Base-by-base conservation (phyloP, 2,888 invertebrate genomes). In the Trisateles emortualis region DNA sequence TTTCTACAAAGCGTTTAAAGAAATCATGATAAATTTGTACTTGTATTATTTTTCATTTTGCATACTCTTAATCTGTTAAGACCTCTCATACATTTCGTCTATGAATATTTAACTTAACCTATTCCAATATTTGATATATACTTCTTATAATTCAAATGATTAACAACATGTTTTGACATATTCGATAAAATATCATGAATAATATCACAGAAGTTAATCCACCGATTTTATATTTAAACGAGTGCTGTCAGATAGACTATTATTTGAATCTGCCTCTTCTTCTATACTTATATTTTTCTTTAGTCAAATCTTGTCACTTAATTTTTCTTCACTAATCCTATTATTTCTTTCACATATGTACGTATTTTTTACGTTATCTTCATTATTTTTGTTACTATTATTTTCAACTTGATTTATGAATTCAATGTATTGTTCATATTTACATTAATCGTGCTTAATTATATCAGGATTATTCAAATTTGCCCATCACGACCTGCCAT, bases 161-260 rank as follows among this genome's bases (percentile, higher is more conserved):
- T 63, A 69, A 58, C 53, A 52, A 54, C 19, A 53, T 72, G 63
- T 72, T 72, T 60, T 72, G 70, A 71, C 68, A 64, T 52, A 29
- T 56, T 52, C 59, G 56, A 72, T 62, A 69, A 67, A 72, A 69
- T 54, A 64, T 44, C 54, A 66, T 68, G 59, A 67, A 67, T 67
- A 69, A 39, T 54, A 61, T 64, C 52, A 66, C 48, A 19, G n/a
- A 32, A 50, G 6, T 52, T 66, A 71, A 68, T 65, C 60, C 59
- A 47, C 36, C 39, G 55, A 70, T 71, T 71, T 63, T 46, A 65
- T 60, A 63, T 58, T 52, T 58, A 68, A 65, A 70, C 56, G 66
- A 55, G 63, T 57, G 64, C 59, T 71, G 70, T 61, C 72, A 71
- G 45, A 47, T 52, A 57, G 48, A 60, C 58, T 57, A 60, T 61